Evolutionary conservation across 2,113 vertebrate species (phyloP), one percentile per base, ranked within the genome.

Genomic region (Panurus biarmicus): DNA sequence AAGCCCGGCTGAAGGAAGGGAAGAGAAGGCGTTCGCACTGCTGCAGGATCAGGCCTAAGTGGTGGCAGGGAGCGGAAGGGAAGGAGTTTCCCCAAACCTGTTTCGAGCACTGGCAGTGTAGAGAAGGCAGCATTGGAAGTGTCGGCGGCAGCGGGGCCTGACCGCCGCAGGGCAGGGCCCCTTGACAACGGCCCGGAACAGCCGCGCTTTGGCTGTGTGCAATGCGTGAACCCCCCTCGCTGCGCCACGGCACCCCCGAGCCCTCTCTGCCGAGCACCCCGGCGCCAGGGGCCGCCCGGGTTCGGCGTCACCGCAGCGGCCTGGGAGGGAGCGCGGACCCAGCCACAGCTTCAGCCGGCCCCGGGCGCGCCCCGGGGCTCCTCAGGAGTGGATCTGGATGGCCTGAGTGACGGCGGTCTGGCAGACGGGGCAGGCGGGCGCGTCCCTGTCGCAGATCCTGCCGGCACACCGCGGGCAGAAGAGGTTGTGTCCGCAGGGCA

Each of bases 401-500:
- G 71, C 71, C 53, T 74, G 71, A 2, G 40, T 44, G 53, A 74
- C 53, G 2, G 54, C 33, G 19, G 3, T 2, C 19, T 36, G 71
- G 71, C 71, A 74, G 7, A 74, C 33, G 53, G 71, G 71, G 53
- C 71, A 73, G 0, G 31, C 18, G 10, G 70, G 70, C 18, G 40
- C 40, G 31, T 26, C 71, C 4, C 14, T 0, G 14, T 2, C 98
- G 48, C 99, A 99, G 97, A 99, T 99, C 85, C 98, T 98, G 96
- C 98, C 98, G 96, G 99, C 99, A 61, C 99, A 99, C 94, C 98
- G 98, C 99, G 99, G 99, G 98, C 99, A 99, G 98, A 99, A 99
- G 80, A 99, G 98, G 97, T 98, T 99, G 98, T 99, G 99, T 89
- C 99, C 99, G 21, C 99, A 99, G 72, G 99, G 99, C 90, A 99